Evolutionary conservation across 2,113 vertebrate species (phyloP), one percentile per base, ranked within the genome.

Genomic region (Turdus rufiventris): DNA sequence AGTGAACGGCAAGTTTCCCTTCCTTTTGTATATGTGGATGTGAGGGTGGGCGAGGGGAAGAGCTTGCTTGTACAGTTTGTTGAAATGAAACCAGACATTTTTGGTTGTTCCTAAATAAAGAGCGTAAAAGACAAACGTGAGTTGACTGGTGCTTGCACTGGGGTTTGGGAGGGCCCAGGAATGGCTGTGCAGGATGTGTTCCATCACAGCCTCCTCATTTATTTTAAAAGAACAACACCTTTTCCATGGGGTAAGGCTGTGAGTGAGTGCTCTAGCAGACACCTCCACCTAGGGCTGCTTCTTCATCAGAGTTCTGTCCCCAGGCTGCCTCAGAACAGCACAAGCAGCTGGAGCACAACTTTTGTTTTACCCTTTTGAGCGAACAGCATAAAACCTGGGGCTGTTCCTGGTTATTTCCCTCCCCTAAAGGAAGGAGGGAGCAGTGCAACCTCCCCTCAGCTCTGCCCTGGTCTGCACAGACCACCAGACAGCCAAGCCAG

Each of bases 1-100:
- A 98, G 98, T 98, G 97, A 97, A 98, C 1, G 97, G 97, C 98
- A 98, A 98, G 98, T 97, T 98, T 97, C 98, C 97, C 96, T 98
- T 98, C 96, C 97, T 98, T 98, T 98, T 98, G 89, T 98, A 98
- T 98, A 97, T 98, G 97, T 98, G 97, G 95, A 96, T 94, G 92
- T 95, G 97, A 96, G 97, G 96, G 96, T 95, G 97, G 97, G 95
- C n/a, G 81, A 95, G 85, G 93, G 96, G 95, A 97, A 97, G 96
- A 97, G 96, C 97, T 91, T 98, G 97, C 97, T 97, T 98, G 97
- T 98, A 98, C 87, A 97, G 94, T 98, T 97, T 97, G 96, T 94
- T 95, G 97, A 97, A 97, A 97, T 96, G 96, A 97, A 97, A 97
- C 97, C 97, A 97, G 91, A 97, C 93, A 91, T 97, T 97, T 96